phyloP scores from a whole-genome alignment of 2,797 vertebrate genomes.

The Poecilia velifera region DNA sequence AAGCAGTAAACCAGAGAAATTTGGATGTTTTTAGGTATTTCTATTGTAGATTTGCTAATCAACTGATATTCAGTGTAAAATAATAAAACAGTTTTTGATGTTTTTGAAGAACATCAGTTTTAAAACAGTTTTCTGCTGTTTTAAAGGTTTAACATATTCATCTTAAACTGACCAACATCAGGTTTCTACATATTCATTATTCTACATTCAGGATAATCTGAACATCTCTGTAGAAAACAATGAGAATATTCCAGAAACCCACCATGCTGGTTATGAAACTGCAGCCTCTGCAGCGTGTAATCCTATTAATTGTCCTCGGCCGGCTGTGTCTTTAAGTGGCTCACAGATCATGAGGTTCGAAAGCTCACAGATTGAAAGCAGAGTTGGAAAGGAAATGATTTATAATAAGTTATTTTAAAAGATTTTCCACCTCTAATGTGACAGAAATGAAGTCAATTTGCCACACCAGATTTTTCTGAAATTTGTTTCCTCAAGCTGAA shows the following conservation, averaged over 20 bases:
- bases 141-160: background rate
- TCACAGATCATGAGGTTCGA: constrained; percentile 30
- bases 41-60: background rate
- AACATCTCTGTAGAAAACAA: background rate
- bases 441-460: background rate
- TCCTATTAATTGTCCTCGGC: constrained; percentile 59
- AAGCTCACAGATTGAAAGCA: background rate
- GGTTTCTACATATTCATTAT: background rate
- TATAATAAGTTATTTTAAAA: background rate
- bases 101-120: background rate
- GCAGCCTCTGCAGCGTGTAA: constrained; percentile 50
- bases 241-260: constrained; percentile 23
- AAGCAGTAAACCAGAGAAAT: background rate
- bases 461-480: background rate
- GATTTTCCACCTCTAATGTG: background rate
- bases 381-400: background rate
- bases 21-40: background rate
- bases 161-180: background rate
- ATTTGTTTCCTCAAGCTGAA: background rate
- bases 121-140: background rate
- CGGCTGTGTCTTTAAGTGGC: constrained; percentile 34
- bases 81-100: background rate
- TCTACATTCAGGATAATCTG: background rate
- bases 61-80: background rate
- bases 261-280: constrained; percentile 58